Evolutionary conservation across 1,140 invertebrate genomes (phyloP).

Genomic region (Nasonia giraulti): DNA sequence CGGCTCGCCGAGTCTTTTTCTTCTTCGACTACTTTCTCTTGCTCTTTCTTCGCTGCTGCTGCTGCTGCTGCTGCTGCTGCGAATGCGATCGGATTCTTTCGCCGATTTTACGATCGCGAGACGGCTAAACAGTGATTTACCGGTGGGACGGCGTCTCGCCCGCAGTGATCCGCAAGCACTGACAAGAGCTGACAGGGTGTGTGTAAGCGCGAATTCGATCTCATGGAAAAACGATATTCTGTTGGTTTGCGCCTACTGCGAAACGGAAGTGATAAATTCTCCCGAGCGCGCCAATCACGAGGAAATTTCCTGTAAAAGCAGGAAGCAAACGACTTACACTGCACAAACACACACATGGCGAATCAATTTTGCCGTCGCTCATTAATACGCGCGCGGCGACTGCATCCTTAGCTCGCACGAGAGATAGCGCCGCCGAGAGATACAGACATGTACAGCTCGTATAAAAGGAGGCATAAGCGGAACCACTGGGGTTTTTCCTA

Average conservation of each 20-base stretch:
- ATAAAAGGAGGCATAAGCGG: neutral
- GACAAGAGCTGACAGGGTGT: neutral
- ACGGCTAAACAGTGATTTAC: conserved; percentile 4
- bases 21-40: conserved; percentile 9
- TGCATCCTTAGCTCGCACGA: neutral
- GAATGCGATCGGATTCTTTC: neutral
- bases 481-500: neutral
- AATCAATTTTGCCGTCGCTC: neutral
- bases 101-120: conserved; percentile 19
- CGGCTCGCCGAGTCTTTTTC: conserved; percentile 43
- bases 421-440: neutral
- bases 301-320: neutral
- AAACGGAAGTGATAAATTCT: neutral
- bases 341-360: neutral
- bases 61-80: conserved; percentile 20
- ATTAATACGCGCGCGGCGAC: neutral
- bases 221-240: neutral
- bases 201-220: no score
- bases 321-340: neutral
- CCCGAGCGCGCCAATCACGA: neutral
- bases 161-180: neutral
- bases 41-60: conserved; percentile 27
- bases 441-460: neutral
- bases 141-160: neutral
- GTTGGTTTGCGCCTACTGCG: neutral